Percentiles rank a stretch among this genome's conserved stretches.
Conservation (phyloP, 2,797 vertebrate species). For the Onychomys torridus region DNA sequence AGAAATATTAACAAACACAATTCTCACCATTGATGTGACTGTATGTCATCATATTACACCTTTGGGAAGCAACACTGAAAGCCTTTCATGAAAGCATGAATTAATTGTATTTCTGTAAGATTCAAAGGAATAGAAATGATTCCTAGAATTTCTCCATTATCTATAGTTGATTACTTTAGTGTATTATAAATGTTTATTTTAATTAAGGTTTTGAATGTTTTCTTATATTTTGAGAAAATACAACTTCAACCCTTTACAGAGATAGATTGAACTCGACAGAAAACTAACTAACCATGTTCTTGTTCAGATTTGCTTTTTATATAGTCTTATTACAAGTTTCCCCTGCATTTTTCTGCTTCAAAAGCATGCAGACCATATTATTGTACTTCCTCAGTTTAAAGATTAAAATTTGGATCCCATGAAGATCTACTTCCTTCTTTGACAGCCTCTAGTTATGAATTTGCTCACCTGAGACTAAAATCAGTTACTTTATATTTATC, state of each 20-base stretch:
- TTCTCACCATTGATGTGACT: background rate
- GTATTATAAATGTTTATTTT: background rate
- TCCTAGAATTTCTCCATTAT: background rate
- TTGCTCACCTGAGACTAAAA: background rate
- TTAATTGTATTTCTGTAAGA: background rate
- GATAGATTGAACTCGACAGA: background rate
- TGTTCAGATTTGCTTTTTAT: background rate
- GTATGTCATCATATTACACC: background rate
- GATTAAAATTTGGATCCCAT: background rate
- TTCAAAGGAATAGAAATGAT: background rate
- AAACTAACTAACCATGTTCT: background rate
- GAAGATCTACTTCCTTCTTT: background rate
- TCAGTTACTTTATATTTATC: background rate
- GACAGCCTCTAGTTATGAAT: background rate
- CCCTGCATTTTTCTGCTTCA: background rate
- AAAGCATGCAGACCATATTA: background rate
- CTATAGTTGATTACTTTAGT: background rate
- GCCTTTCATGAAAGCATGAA: background rate
- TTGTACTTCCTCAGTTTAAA: background rate
- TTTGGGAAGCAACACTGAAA: background rate
- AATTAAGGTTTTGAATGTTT: background rate
- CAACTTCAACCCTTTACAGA: background rate
- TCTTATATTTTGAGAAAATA: background rate
- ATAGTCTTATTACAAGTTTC: background rate
- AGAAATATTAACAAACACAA: background rate